Evolutionary conservation across 1,140 invertebrate genomes (phyloP).

Genomic region (Ditylenchus dipsaci): DNA sequence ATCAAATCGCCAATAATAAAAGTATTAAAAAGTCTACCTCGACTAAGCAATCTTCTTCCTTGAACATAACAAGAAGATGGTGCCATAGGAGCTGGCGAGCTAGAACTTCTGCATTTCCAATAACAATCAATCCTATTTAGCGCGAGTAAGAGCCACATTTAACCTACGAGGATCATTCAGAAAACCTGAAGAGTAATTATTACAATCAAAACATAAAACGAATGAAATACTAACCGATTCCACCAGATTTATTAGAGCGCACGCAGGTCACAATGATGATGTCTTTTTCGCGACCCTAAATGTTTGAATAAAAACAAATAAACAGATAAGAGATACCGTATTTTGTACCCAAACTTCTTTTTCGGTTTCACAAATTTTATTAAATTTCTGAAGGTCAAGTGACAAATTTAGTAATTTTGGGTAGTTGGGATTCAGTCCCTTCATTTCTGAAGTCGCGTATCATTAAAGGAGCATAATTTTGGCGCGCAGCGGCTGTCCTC

Average conservation of each 20-base stretch:
- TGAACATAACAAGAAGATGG: conserved; percentile 92
- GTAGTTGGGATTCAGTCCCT: too few relatives aligned
- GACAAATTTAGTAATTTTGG: too few relatives aligned
- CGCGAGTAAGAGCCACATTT: conserved; percentile 96
- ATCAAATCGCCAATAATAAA: too few relatives aligned
- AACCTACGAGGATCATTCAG: conserved; percentile 91
- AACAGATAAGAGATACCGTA: too few relatives aligned
- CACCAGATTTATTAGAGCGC: conserved; percentile 85
- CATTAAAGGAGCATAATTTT: too few relatives aligned
- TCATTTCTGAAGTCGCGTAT: too few relatives aligned
- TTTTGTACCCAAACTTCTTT: too few relatives aligned
- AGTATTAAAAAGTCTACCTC: conserved; percentile 62
- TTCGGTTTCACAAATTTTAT: too few relatives aligned
- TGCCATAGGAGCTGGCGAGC: conserved; percentile 97
- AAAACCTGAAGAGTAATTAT: conserved; percentile 63
- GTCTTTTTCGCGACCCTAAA: conserved; percentile 85
- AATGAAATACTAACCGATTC: conserved; percentile 64
- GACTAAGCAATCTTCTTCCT: conserved; percentile 92
- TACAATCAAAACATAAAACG: too few relatives aligned
- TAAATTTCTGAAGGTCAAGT: too few relatives aligned
- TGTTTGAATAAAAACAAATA: too few relatives aligned
- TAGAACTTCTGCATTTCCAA: conserved; percentile 96
- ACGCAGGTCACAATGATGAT: conserved; percentile 86
- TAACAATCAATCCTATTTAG: conserved; percentile 95
- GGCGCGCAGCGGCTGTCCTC: too few relatives aligned